These are phyloP conservation scores for Liasis olivaceus DNA, from an alignment of 2,797 vertebrate genomes.

Conservation along the genomic window DNA sequence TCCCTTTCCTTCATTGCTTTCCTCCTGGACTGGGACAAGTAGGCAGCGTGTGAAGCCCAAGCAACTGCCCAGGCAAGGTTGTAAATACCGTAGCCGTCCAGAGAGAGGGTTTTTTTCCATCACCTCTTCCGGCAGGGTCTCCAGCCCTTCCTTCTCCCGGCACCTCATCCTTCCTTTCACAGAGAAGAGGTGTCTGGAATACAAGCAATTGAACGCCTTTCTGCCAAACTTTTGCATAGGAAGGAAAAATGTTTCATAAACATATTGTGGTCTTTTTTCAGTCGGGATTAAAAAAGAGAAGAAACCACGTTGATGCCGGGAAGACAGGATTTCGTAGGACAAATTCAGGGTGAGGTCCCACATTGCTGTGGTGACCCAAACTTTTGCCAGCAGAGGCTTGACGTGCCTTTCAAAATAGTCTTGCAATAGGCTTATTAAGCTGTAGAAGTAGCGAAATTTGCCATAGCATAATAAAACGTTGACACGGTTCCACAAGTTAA, in stretches of 20 bases:
- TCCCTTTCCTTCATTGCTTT: background rate
- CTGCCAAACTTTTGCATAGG: background rate
- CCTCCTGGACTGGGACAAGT: background rate
- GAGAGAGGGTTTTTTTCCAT: background rate
- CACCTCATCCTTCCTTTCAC: background rate
- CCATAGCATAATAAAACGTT: background rate
- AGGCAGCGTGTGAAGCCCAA: background rate
- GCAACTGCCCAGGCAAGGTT: background rate
- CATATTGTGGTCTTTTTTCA: background rate
- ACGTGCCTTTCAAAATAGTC: fast-evolving
- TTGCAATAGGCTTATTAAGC: background rate
- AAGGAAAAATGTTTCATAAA: too few relatives aligned
- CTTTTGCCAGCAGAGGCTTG: background rate
- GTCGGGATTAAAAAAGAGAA: background rate
- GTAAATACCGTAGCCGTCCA: background rate
- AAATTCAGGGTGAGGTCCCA: background rate
- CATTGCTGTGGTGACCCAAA: background rate
- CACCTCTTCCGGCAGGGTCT: background rate
- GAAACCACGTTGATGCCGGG: background rate
- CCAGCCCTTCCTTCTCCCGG: background rate
- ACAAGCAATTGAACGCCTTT: background rate
- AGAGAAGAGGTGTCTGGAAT: background rate
- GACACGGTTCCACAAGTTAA: background rate
- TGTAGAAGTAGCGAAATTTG: background rate
- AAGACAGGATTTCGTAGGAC: background rate